Conservation (phyloP, 2,797 vertebrate species). For the Notoglanidium macrostoma region DNA sequence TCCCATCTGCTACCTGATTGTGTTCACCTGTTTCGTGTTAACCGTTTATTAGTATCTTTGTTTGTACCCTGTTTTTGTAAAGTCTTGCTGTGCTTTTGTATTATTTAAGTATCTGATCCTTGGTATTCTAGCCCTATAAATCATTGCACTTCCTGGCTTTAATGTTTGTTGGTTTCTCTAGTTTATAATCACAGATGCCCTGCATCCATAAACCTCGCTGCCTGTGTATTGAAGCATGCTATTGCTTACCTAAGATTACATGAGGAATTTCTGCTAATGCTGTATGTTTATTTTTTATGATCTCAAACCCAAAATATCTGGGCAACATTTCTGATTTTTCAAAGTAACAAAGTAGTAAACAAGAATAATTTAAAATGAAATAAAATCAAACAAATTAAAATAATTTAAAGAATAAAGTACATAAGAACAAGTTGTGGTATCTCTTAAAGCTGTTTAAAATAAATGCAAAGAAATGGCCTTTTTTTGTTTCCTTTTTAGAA, state of each 20-base stretch:
- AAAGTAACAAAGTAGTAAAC: neutral
- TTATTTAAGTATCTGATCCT: neutral
- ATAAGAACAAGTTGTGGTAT: too few species aligned
- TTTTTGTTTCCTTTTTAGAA: neutral
- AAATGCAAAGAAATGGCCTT: neutral
- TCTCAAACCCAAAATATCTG: neutral
- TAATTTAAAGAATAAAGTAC: too few species aligned
- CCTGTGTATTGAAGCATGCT: neutral
- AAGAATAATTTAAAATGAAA: neutral
- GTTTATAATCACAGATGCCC: neutral
- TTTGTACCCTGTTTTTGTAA: neutral
- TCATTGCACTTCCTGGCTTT: neutral
- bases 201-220: neutral
- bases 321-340: neutral
- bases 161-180: neutral
- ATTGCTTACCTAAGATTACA: neutral
- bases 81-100: neutral
- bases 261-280: neutral
- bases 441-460: neutral
- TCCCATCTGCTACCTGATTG: neutral
- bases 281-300: neutral
- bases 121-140: neutral
- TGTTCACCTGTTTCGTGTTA: neutral
- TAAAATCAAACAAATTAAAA: neutral
- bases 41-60: neutral